These are phyloP conservation scores for Patiria miniata DNA, from an alignment of 35 echinoderm and acorn worm species.

Conservation along the genomic window DNA sequence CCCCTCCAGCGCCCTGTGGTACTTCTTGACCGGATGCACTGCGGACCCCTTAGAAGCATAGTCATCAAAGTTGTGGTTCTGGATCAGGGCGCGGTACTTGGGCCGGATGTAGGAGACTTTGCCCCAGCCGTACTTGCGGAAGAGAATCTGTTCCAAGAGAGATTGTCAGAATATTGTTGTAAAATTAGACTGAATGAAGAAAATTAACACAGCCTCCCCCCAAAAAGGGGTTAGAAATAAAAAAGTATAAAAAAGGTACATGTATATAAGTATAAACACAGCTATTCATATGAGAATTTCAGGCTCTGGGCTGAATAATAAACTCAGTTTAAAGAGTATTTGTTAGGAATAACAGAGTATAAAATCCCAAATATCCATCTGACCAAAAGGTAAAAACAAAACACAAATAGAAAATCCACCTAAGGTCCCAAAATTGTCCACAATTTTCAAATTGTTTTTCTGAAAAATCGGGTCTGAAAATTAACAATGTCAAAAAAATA, in stretches of 20 bases:
- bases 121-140: constrained; percentile 99
- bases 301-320: too few species aligned
- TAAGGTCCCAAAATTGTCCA: too few species aligned
- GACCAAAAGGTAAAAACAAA: too few species aligned
- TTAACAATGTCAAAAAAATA: too few species aligned
- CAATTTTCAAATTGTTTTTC: too few species aligned
- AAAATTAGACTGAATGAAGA: neutral
- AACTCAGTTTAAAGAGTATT: too few species aligned
- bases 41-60: constrained; percentile 92
- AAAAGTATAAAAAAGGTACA: neutral
- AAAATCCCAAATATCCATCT: too few species aligned
- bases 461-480: too few species aligned
- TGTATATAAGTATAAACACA: neutral
- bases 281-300: neutral
- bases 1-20: constrained; percentile 69
- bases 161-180: too few species aligned
- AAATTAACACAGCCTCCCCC: neutral
- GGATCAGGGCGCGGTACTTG: constrained; percentile 80
- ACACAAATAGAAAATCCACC: too few species aligned
- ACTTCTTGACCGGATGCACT: constrained; percentile 91
- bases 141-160: constrained; percentile 63
- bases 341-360: too few species aligned
- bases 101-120: constrained; percentile 85
- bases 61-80: constrained; percentile 86
- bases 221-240: neutral